Evolutionary conservation across 1,140 invertebrate genomes (phyloP).

Genomic region (Diuraphis noxia): DNA sequence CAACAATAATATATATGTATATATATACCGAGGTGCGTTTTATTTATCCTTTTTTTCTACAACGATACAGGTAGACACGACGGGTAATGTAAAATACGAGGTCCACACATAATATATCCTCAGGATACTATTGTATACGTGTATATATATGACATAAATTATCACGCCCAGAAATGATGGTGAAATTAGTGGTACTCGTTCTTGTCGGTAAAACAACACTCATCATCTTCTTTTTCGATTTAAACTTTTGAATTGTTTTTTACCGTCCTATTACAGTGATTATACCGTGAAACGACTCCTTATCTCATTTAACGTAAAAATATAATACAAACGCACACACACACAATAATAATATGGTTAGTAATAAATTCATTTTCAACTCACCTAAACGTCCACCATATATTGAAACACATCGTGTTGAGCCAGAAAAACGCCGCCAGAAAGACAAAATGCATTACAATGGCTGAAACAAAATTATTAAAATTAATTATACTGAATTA

Average conservation of each 20-base stretch:
- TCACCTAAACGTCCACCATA: slow-evolving; percentile 82
- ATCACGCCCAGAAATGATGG: slow-evolving; percentile 35
- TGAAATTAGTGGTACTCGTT: slow-evolving; percentile 29
- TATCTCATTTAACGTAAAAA: not conserved
- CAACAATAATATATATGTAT: not conserved
- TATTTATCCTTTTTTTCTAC: slow-evolving; percentile 6
- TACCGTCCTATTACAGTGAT: slow-evolving; percentile 2
- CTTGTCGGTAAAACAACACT: slow-evolving; percentile 11
- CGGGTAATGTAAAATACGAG: slow-evolving; percentile 27
- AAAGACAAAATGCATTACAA: slow-evolving; percentile 87
- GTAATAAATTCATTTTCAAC: slow-evolving; percentile 39
- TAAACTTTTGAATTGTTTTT: slow-evolving; percentile 26
- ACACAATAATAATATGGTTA: not conserved
- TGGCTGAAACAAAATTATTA: slow-evolving; percentile 58
- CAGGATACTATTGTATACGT: slow-evolving; percentile 7
- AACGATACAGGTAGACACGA: not conserved
- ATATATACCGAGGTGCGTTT: not conserved
- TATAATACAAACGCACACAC: not conserved
- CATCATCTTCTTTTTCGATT: slow-evolving; percentile 7
- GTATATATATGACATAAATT: slow-evolving; percentile 37
- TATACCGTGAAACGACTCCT: slow-evolving; percentile 34
- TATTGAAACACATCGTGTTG: slow-evolving; percentile 93
- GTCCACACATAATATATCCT: not conserved
- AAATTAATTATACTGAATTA: not conserved
- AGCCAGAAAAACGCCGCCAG: slow-evolving; percentile 95